Evolutionary conservation across 2,113 vertebrate genomes (phyloP).

Genomic region (Colaptes auratus): DNA sequence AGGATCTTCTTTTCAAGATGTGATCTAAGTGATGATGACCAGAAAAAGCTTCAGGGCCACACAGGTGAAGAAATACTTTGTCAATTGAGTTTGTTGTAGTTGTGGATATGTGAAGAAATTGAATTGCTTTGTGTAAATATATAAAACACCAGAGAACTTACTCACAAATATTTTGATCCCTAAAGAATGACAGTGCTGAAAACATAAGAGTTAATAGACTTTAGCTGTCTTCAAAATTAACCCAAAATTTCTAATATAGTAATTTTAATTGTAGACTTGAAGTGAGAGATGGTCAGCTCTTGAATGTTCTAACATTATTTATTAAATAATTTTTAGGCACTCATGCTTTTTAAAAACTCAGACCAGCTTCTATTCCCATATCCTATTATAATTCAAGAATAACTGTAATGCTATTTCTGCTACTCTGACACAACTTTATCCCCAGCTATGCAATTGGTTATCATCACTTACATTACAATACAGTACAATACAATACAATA

Average conservation of each 20-base stretch:
- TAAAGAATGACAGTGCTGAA: neutral
- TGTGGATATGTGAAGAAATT: neutral
- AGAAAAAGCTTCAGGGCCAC: neutral
- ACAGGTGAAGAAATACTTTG: neutral
- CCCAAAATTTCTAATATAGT: neutral
- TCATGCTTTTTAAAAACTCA: neutral
- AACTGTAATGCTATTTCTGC: neutral
- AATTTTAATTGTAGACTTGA: too few species aligned
- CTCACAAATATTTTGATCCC: neutral
- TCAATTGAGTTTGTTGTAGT: neutral
- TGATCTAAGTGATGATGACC: neutral
- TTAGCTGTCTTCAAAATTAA: neutral
- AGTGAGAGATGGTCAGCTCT: neutral
- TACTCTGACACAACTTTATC: neutral
- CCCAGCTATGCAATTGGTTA: neutral
- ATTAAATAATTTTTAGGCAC: neutral
- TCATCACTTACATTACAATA: too few species aligned
- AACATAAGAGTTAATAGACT: neutral
- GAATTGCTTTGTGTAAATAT: neutral
- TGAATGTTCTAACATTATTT: neutral
- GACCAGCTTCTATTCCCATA: neutral
- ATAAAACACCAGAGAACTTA: neutral
- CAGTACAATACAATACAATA: too few species aligned
- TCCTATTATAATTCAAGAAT: neutral
- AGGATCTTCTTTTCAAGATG: neutral